A percentile compares a stretch with the other conserved stretches of the same genome.
Evolutionary conservation across 37 sponge, comb jelly and placozoan species (phyloP).

Genomic region (Chondrosia reniformis): DNA sequence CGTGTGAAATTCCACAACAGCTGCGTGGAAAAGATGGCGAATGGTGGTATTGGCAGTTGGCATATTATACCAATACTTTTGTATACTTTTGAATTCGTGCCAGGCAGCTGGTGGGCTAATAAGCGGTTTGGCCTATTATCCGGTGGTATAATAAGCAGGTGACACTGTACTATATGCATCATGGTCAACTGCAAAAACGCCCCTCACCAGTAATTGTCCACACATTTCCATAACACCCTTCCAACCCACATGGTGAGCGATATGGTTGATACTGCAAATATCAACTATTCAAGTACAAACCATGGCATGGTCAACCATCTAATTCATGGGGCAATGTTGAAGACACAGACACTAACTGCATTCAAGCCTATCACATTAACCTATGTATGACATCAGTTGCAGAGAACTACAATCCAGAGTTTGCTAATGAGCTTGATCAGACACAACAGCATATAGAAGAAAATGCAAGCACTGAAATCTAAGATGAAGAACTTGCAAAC

Average conservation of each 20-base stretch:
- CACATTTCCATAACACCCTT: background rate
- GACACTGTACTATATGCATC: background rate
- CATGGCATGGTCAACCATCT: background rate
- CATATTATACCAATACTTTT: too few relatives aligned
- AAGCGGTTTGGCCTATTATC: too few relatives aligned
- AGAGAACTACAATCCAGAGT: too few relatives aligned
- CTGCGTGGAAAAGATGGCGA: too few relatives aligned
- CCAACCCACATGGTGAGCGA: background rate
- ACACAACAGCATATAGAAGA: background rate
- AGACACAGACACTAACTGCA: too few relatives aligned
- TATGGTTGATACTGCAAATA: background rate
- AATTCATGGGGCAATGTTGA: background rate
- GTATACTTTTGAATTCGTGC: too few relatives aligned
- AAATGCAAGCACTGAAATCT: background rate
- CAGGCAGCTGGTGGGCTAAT: too few relatives aligned
- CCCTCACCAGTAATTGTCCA: background rate
- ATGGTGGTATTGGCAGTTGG: too few relatives aligned
- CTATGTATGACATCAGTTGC: background rate
- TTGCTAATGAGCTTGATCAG: background rate
- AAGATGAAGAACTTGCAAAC: background rate
- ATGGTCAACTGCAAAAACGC: background rate
- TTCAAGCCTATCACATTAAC: background rate
- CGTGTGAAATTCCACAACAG: too few relatives aligned
- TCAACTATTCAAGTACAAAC: background rate
- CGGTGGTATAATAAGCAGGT: too few relatives aligned